Evolutionary conservation across 2,888 invertebrate species (phyloP).

Genomic region (Thumatha senex): DNA sequence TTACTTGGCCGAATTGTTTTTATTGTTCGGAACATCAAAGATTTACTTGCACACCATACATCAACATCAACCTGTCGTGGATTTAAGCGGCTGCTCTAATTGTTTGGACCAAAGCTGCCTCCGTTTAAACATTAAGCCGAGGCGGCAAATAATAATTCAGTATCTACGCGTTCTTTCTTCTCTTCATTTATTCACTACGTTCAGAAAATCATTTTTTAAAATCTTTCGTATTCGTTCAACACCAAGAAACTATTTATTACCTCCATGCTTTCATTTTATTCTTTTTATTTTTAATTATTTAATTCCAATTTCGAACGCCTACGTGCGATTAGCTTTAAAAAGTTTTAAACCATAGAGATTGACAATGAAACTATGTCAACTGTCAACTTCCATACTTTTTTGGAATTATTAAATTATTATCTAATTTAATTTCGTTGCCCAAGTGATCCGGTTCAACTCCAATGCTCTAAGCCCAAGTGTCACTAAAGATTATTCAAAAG

Average conservation of each 20-base stretch:
- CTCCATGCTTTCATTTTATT: too few species aligned
- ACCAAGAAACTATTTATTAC: too few species aligned
- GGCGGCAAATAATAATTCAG: slow-evolving; percentile 28
- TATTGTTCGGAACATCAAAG: slow-evolving; percentile 23
- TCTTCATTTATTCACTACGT: slow-evolving; percentile 30
- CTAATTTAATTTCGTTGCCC: not conserved
- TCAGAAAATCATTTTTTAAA: slow-evolving; percentile 16
- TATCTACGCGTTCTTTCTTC: slow-evolving; percentile 13
- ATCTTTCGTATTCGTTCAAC: slow-evolving; percentile 3
- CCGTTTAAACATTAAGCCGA: slow-evolving; percentile 46
- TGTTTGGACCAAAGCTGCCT: slow-evolving; percentile 64
- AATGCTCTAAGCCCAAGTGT: not conserved
- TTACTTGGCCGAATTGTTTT: slow-evolving; percentile 15
- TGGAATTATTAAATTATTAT: slow-evolving; percentile 2
- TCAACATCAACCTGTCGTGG: slow-evolving; percentile 50
- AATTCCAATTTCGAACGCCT: slow-evolving; percentile 24
- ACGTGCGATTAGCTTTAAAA: slow-evolving; percentile 27
- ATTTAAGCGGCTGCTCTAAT: slow-evolving; percentile 71
- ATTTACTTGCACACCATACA: slow-evolving; percentile 48
- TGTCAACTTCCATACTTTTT: not conserved
- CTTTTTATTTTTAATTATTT: slow-evolving; percentile 12
- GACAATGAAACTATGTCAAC: slow-evolving; percentile 24
- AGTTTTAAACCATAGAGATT: slow-evolving; percentile 33
- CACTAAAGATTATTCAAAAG: not conserved
- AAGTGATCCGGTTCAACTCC: too few species aligned